Percentiles rank a stretch among this genome's conserved stretches.
phyloP scores from a whole-genome alignment of 1,140 invertebrate species.

The Lepeophtheirus salmonis region DNA sequence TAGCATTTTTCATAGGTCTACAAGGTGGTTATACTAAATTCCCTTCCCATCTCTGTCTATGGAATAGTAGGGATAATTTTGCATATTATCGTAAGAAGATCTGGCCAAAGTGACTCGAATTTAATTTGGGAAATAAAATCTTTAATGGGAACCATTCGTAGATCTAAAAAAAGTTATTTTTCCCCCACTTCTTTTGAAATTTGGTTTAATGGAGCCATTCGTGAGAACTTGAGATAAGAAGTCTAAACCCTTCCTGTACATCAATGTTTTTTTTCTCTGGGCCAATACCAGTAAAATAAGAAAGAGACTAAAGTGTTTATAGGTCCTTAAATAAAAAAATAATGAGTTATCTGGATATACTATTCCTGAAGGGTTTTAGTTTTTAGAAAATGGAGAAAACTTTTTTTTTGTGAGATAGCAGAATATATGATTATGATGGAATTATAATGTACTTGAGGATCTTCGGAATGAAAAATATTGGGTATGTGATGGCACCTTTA shows the following conservation, averaged over 20 bases:
- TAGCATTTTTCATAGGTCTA: slow-evolving; percentile 26
- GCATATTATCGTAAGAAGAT: slow-evolving; percentile 20
- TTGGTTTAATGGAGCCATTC: slow-evolving; percentile 28
- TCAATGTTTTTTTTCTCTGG: slow-evolving; percentile 22
- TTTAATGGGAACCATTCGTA: slow-evolving; percentile 22
- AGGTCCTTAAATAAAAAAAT: slow-evolving; percentile 19
- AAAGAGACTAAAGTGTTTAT: slow-evolving; percentile 26
- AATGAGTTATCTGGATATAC: too few relatives aligned
- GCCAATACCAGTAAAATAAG: slow-evolving; percentile 23
- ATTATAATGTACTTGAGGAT: too few relatives aligned
- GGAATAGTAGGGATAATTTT: slow-evolving; percentile 17
- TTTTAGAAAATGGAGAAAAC: too few relatives aligned
- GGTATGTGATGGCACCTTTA: too few relatives aligned
- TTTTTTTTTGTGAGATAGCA: too few relatives aligned
- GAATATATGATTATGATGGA: too few relatives aligned
- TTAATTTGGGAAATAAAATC: slow-evolving; percentile 23
- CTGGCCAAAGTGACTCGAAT: slow-evolving; percentile 14
- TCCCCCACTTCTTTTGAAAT: slow-evolving; percentile 26
- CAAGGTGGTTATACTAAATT: slow-evolving; percentile 30
- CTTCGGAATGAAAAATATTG: too few relatives aligned
- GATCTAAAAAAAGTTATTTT: not conserved
- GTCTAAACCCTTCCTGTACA: slow-evolving; percentile 24
- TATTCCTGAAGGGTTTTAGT: too few relatives aligned
- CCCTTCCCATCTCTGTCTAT: slow-evolving; percentile 20
- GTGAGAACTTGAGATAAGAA: slow-evolving; percentile 26